A percentile compares a stretch with the other conserved stretches of the same genome.
Evolutionary conservation across 2,888 invertebrate genomes (phyloP).

Genomic region (Crematogaster levior): DNA sequence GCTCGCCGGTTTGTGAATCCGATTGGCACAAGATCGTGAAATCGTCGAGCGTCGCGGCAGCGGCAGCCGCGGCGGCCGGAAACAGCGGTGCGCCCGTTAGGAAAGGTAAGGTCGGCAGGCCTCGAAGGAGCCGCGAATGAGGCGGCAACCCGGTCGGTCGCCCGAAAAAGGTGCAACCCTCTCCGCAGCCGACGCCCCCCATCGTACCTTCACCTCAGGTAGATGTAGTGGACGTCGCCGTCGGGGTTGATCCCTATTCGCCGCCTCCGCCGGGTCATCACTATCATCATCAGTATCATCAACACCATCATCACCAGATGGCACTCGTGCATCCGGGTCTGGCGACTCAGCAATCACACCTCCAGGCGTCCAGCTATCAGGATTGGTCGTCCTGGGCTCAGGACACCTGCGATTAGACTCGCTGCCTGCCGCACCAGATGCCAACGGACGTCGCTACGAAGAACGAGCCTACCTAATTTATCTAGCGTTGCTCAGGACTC

Average conservation of each 20-base stretch:
- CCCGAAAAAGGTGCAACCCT: slow-evolving; percentile 85
- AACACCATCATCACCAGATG: slow-evolving; percentile 79
- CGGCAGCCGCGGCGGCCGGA: slow-evolving; percentile 89
- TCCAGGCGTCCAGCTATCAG: slow-evolving; percentile 75
- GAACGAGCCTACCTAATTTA: not conserved
- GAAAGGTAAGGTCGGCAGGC: slow-evolving; percentile 96
- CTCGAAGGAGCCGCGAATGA: slow-evolving; percentile 96
- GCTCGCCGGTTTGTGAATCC: slow-evolving; percentile 96
- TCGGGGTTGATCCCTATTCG: slow-evolving; percentile 83
- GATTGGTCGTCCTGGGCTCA: slow-evolving; percentile 81
- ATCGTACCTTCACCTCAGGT: slow-evolving; percentile 74
- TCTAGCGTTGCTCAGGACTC: not conserved
- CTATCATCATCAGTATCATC: slow-evolving; percentile 81
- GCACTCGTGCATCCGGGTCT: slow-evolving; percentile 76
- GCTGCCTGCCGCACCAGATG: not conserved
- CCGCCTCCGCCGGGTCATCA: slow-evolving; percentile 85
- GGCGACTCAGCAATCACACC: slow-evolving; percentile 74
- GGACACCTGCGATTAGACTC: slow-evolving; percentile 81
- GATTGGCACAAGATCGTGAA: slow-evolving; percentile 98
- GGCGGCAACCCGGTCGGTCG: slow-evolving; percentile 86
- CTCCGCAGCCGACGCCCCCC: slow-evolving; percentile 78
- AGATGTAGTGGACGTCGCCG: slow-evolving; percentile 74
- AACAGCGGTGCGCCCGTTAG: slow-evolving; percentile 89
- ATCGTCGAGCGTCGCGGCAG: slow-evolving; percentile 87
- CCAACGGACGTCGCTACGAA: slow-evolving; percentile 11